Evolutionary conservation across 2,888 invertebrate genomes (phyloP).

Genomic region (Lacanobia oleracea): DNA sequence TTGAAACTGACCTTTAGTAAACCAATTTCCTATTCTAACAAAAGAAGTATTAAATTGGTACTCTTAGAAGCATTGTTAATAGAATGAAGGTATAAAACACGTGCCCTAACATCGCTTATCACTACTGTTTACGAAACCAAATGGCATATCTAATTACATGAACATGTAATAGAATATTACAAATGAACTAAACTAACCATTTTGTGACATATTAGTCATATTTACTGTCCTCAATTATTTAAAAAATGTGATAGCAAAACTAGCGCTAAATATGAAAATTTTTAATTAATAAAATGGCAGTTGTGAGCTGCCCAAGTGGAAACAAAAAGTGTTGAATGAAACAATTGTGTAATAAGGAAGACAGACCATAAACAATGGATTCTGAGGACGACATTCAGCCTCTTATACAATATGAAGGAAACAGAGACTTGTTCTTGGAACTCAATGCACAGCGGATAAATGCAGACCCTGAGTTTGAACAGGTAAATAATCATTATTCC

Average conservation of each 20-base stretch:
- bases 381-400: constrained; percentile 84
- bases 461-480: constrained; percentile 82
- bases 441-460: constrained; percentile 75
- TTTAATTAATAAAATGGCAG: constrained; percentile 8
- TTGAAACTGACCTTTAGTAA: constrained; percentile 23
- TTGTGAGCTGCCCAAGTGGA: not conserved
- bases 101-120: constrained; percentile 9
- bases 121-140: constrained; percentile 12
- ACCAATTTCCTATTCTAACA: constrained; percentile 17
- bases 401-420: constrained; percentile 79
- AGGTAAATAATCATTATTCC: constrained; percentile 74
- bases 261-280: not conserved
- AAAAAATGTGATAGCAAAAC: not conserved
- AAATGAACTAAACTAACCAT: constrained; percentile 5
- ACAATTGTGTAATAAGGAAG: constrained; percentile 25
- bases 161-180: constrained; percentile 8
- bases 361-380: constrained; percentile 70
- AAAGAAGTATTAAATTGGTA: not conserved
- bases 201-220: constrained; percentile 25
- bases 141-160: constrained; percentile 44
- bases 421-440: constrained; percentile 69
- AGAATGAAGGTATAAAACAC: not conserved
- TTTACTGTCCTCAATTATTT: not conserved
- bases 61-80: constrained; percentile 3
- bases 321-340: constrained; percentile 27